Percentiles rank a stretch among this genome's conserved stretches.
Conservation (phyloP, 2,113 vertebrate genomes). For the Capricornis sumatraensis region DNA sequence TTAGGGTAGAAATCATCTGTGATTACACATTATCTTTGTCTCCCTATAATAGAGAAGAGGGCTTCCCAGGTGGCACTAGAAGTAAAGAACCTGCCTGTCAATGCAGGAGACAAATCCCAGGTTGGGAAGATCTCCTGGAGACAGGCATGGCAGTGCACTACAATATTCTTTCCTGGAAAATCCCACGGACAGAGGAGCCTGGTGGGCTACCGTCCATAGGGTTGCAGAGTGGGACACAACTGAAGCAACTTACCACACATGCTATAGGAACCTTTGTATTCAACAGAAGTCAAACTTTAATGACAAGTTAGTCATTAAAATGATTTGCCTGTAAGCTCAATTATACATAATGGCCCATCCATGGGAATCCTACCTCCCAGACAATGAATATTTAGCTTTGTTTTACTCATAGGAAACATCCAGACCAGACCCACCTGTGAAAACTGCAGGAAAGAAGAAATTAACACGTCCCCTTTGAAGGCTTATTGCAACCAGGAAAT, state of each 20-base stretch:
- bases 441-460: neutral
- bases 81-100: neutral
- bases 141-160: neutral
- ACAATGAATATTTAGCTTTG: neutral
- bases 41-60: neutral
- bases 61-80: neutral
- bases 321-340: neutral
- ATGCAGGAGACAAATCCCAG: neutral
- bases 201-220: neutral
- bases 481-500: neutral
- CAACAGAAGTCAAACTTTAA: neutral
- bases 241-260: neutral
- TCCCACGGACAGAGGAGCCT: neutral
- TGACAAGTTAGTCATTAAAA: neutral
- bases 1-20: neutral
- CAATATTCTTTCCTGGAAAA: neutral
- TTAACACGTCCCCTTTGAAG: neutral
- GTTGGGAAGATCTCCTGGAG: neutral
- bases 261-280: neutral
- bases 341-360: neutral
- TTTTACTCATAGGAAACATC: neutral
- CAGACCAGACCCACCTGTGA: neutral
- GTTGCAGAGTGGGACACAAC: neutral
- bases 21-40: neutral
- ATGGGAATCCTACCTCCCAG: neutral